These are phyloP conservation scores for Encarsia formosa DNA, from an alignment of 2,888 invertebrate genomes.

Conservation along the genomic window DNA sequence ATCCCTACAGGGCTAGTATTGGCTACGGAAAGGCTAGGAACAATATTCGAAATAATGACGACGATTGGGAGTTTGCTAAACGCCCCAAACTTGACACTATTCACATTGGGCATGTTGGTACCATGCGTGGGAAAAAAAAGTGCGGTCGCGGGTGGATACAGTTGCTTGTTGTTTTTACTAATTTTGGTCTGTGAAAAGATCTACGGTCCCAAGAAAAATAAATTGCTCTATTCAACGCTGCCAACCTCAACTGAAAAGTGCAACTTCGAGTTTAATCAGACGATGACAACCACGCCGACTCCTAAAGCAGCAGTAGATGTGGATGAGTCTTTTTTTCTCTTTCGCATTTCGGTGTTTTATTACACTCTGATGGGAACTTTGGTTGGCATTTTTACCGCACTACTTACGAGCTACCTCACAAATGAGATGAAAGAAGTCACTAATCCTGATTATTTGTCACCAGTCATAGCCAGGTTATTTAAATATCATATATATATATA, in stretches of 20 bases:
- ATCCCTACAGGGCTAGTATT: conserved; percentile 57
- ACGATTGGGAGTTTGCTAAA: conserved; percentile 62
- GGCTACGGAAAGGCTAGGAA: conserved; percentile 61
- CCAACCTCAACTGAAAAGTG: conserved; percentile 35
- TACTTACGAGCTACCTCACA: conserved; percentile 61
- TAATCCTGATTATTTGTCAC: conserved; percentile 60
- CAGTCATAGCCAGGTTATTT: conserved; percentile 55
- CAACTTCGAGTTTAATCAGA: conserved; percentile 29
- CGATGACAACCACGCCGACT: not conserved
- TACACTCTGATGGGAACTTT: conserved; percentile 62
- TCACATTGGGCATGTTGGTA: conserved; percentile 65
- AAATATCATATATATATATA: no score
- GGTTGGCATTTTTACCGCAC: conserved; percentile 58
- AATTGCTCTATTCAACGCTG: conserved; percentile 29
- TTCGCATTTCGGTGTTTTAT: conserved; percentile 66
- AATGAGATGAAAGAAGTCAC: conserved; percentile 56
- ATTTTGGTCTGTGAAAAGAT: conserved; percentile 42
- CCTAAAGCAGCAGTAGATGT: no score
- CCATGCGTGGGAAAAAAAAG: conserved; percentile 58
- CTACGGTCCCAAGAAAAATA: no score
- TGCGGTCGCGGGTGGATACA: conserved; percentile 54
- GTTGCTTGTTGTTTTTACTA: conserved; percentile 35
- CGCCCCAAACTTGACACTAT: conserved; percentile 65
- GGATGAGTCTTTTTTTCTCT: conserved; percentile 54
- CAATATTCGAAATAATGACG: conserved; percentile 62